Evolutionary conservation across 2,113 vertebrate genomes (phyloP), one percentile per base, ranked within the genome.

Genomic region (Lepidothrix coronata): DNA sequence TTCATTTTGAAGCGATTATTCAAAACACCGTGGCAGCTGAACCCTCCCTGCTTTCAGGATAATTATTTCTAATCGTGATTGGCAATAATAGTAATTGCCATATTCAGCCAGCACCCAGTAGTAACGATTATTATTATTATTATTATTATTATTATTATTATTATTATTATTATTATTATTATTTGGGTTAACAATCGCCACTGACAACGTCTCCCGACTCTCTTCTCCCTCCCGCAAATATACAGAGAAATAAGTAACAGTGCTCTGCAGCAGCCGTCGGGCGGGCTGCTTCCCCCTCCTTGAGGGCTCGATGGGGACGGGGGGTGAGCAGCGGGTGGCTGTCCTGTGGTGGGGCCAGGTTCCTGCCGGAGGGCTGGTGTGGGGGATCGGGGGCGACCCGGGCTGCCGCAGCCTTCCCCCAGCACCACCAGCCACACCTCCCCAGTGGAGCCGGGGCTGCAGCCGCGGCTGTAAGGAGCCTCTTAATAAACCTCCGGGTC

Each of bases 21-120:
- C 95, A 91, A 91, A 96, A 95, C 93, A 95, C 93, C 95, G 94
- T 90, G 95, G 94, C 90, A 96, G 92, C 92, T 82, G 91, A 94
- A 86, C 83, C 86, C 91, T 84, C 55, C n/a, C 20, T 51, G 83
- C 92, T 94, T 89, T 94, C 80, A 86, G 83, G 65, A 80, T 94
- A 96, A 94, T 94, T 94, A 85, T 95, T 96, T 91, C 86, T 91
- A 94, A 91, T 84, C 66, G 91, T 94, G 92, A 96, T 91, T 96
- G 93, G 93, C 96, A 92, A 94, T 94, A 95, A 91, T 61, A 92
- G 88, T 86, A 92, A 94, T 78, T 93, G 92, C 92, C 89, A 88
- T 93, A 94, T 96, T 96, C 93, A 91, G 83, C 86, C 88, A 89
- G 93, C 83, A 70, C 73, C 68, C 96, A 95, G 95, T 91, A 94